Conservation (phyloP, 2,113 vertebrate genomes). For the Cranoglanis bouderius region DNA sequence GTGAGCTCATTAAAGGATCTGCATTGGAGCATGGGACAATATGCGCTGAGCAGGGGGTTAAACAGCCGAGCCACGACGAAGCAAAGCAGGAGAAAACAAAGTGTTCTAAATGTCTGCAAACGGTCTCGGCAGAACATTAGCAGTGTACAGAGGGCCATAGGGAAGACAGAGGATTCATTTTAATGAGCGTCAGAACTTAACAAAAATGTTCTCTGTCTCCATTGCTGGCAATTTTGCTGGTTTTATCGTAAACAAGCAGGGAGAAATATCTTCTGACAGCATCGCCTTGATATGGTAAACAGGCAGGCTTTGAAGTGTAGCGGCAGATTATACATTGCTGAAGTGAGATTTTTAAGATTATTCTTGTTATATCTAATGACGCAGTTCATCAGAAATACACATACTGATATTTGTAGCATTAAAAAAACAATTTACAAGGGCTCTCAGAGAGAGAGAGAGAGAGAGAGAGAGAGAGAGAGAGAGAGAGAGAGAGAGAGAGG, state of each 20-base stretch:
- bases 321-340: conserved; percentile 59
- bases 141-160: conserved; percentile 33
- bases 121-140: conserved; percentile 54
- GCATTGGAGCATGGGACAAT: conserved; percentile 27
- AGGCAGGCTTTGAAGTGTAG: conserved; percentile 63
- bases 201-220: conserved; percentile 63
- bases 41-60: conserved; percentile 43
- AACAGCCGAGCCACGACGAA: conserved; percentile 46
- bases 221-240: conserved; percentile 60
- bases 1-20: conserved; percentile 48
- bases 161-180: conserved; percentile 54
- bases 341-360: conserved; percentile 66
- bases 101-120: conserved; percentile 52
- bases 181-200: conserved; percentile 63
- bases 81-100: conserved; percentile 46
- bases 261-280: conserved; percentile 61
- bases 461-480: conserved; percentile 20
- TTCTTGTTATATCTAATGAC: conserved; percentile 66
- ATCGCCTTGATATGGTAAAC: conserved; percentile 65
- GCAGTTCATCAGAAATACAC: conserved; percentile 62
- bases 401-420: conserved; percentile 59
- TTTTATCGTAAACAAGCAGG: conserved; percentile 60
- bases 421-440: conserved; percentile 59
- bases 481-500: conserved; percentile 17
- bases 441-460: conserved; percentile 29